These are phyloP conservation scores for Rhabdomys dilectus DNA, from an alignment of 2,113 vertebrate genomes.

Conservation along the genomic window DNA sequence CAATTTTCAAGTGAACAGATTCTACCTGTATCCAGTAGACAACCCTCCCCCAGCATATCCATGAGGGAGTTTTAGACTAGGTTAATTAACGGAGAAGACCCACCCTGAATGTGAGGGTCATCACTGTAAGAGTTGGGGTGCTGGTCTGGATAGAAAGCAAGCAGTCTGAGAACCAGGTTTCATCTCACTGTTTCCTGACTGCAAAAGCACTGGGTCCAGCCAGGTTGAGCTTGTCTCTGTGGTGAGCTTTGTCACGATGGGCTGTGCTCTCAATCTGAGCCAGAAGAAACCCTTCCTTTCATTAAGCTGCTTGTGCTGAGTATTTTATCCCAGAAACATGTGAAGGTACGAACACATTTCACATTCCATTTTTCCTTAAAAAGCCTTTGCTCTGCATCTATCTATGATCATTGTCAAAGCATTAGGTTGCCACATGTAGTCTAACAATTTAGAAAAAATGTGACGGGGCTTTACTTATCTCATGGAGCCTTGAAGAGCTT, in stretches of 20 bases:
- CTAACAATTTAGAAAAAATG: neutral
- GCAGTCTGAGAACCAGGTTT: neutral
- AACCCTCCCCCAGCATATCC: too few relatives aligned
- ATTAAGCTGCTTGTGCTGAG: neutral
- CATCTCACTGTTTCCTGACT: neutral
- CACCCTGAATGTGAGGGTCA: neutral
- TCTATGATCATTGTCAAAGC: neutral
- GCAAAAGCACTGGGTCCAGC: neutral
- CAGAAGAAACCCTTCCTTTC: neutral
- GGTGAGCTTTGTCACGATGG: neutral
- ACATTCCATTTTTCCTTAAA: conserved; percentile 39
- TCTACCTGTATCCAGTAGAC: too few relatives aligned
- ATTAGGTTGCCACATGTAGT: neutral
- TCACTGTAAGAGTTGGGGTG: too few relatives aligned
- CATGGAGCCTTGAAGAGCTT: neutral
- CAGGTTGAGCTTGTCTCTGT: too few relatives aligned
- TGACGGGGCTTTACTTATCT: neutral
- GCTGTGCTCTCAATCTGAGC: neutral
- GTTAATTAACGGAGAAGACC: neutral
- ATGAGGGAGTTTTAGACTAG: neutral
- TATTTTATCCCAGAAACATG: neutral
- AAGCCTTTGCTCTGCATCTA: neutral
- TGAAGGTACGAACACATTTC: neutral
- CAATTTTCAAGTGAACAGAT: neutral
- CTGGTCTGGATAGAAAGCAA: neutral